Conservation (phyloP, 2,113 vertebrate genomes). For the Corythoichthys intestinalis region DNA sequence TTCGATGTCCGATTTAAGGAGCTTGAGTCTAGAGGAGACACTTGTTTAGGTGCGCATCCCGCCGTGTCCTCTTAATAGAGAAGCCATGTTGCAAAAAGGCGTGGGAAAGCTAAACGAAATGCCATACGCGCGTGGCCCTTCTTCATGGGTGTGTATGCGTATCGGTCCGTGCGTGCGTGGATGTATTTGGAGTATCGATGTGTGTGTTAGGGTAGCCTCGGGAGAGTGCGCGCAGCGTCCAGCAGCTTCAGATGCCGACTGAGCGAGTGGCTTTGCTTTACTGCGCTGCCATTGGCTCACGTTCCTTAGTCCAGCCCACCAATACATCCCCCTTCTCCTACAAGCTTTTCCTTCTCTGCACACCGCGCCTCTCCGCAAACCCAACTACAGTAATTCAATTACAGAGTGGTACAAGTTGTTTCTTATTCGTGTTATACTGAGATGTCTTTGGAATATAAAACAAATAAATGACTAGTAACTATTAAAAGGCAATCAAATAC, state of each 20-base stretch:
- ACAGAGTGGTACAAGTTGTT: conserved; percentile 52
- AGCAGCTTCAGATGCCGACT: conserved; percentile 68
- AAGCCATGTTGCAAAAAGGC: conserved; percentile 40
- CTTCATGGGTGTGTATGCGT: not conserved
- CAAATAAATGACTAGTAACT: not conserved
- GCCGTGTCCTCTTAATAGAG: conserved; percentile 62
- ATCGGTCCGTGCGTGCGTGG: not conserved
- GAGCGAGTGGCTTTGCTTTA: conserved; percentile 68
- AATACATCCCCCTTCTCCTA: conserved; percentile 66
- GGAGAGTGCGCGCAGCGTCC: conserved; percentile 42
- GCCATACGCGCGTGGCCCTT: conserved; percentile 60
- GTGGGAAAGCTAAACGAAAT: conserved; percentile 23
- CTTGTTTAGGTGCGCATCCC: conserved; percentile 63
- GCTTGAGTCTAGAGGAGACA: conserved; percentile 38
- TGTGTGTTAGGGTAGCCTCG: conserved; percentile 37
- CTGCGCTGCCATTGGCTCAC: conserved; percentile 68
- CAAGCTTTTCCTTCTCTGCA: not conserved
- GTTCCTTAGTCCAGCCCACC: conserved; percentile 51
- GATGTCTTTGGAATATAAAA: not conserved
- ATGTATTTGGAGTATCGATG: conserved; percentile 26
- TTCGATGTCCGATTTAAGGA: conserved; percentile 11
- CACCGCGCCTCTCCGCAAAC: not conserved
- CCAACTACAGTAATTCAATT: conserved; percentile 89
- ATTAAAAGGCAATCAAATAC: not conserved
- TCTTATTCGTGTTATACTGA: not conserved